Percentiles rank a stretch among this genome's conserved stretches.
Conservation (phyloP, 2,888 invertebrate species). For the Tipula helvola region DNA sequence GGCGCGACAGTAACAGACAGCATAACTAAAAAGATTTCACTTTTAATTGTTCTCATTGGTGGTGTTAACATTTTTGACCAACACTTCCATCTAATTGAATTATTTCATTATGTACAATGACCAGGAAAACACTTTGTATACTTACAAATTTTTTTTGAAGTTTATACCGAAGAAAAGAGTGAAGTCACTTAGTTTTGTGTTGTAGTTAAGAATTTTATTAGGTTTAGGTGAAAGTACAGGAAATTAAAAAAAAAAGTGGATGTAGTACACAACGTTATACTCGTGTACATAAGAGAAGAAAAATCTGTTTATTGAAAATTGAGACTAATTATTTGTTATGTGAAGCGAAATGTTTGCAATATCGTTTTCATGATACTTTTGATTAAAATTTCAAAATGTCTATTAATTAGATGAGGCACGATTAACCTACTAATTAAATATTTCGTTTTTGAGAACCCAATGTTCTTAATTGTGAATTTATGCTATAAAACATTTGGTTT, state of each 20-base stretch:
- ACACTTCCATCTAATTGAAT: neutral
- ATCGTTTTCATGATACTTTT: no score
- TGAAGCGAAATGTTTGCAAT: neutral
- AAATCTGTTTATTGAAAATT: neutral
- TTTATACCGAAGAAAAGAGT: neutral
- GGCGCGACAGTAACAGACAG: neutral
- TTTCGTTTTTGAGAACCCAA: no score
- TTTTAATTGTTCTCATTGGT: neutral
- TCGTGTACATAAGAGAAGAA: neutral
- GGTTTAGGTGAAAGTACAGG: neutral
- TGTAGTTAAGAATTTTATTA: neutral
- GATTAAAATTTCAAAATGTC: no score
- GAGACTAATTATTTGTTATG: neutral
- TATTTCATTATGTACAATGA: neutral
- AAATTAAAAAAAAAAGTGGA: neutral
- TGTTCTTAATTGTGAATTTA: no score
- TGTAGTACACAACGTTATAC: neutral
- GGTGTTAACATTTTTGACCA: neutral
- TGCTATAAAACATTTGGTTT: no score
- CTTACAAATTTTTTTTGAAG: neutral
- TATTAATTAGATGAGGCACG: no score
- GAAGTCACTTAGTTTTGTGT: neutral
- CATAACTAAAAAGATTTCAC: neutral
- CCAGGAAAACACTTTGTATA: neutral
- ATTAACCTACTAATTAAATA: no score